Evolutionary conservation across 2,113 vertebrate species (phyloP).

Genomic region (Ptychochromis oligacanthus): DNA sequence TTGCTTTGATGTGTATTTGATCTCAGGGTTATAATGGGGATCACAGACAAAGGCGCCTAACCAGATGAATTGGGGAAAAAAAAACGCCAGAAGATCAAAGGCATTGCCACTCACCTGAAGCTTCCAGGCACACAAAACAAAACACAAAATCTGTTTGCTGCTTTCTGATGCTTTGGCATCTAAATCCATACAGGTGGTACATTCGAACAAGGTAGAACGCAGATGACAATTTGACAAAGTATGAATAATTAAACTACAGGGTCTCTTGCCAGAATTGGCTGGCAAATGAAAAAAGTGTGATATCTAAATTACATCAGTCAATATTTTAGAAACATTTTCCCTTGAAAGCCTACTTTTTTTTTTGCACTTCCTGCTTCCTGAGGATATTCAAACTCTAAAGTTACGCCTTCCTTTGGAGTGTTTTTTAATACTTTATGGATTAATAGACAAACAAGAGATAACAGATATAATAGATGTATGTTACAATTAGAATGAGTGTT

Average conservation of each 20-base stretch:
- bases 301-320: neutral
- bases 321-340: neutral
- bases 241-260: conserved; percentile 32
- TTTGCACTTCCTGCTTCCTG: neutral
- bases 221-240: conserved; percentile 35
- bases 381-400: neutral
- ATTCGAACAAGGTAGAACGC: conserved; percentile 26
- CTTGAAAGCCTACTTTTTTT: fast-evolving
- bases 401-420: neutral
- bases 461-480: too few species aligned
- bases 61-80: conserved; percentile 43
- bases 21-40: conserved; percentile 53
- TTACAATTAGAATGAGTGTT: neutral
- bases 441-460: too few species aligned
- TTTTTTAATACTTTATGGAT: neutral
- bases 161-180: conserved; percentile 51
- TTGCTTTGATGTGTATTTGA: conserved; percentile 66
- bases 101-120: conserved; percentile 42
- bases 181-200: conserved; percentile 43
- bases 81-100: conserved; percentile 60
- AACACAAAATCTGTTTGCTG: conserved; percentile 36
- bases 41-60: conserved; percentile 53
- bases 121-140: conserved; percentile 44
- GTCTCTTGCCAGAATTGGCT: neutral
- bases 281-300: neutral